A percentile compares a stretch with the other conserved stretches of the same genome.
Conservation (phyloP, 2,113 vertebrate genomes). For the Conger conger region DNA sequence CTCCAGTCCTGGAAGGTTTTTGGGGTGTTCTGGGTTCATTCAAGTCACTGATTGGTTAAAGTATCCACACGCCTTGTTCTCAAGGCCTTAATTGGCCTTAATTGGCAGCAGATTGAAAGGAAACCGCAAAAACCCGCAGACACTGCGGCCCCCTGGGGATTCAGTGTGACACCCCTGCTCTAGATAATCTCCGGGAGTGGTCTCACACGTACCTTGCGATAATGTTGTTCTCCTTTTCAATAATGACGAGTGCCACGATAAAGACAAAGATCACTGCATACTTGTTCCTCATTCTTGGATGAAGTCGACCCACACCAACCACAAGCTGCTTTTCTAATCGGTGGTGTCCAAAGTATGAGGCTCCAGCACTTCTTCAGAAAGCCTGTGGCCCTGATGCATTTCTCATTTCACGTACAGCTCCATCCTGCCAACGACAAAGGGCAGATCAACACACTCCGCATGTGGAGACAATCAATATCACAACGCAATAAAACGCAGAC, state of each 20-base stretch:
- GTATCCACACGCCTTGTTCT: too few relatives aligned
- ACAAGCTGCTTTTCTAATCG: neutral
- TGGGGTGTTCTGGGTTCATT: too few relatives aligned
- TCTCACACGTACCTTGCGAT: neutral
- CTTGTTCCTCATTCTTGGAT: constrained; percentile 6
- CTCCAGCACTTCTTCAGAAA: neutral
- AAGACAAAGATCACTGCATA: neutral
- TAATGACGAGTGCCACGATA: neutral
- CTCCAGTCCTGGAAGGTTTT: too few relatives aligned
- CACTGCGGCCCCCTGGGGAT: too few relatives aligned
- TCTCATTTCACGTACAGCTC: neutral
- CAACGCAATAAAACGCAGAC: neutral
- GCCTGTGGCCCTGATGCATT: neutral
- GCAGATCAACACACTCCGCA: neutral
- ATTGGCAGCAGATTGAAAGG: too few relatives aligned
- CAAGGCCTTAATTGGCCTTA: too few relatives aligned
- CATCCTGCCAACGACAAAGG: neutral
- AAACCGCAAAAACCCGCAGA: too few relatives aligned
- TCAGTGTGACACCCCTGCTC: too few relatives aligned
- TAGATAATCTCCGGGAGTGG: neutral
- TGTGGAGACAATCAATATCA: neutral
- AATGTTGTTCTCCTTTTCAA: constrained; percentile 10
- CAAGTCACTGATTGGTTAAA: too few relatives aligned
- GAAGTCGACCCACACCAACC: neutral
- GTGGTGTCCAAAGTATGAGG: neutral